Evolutionary conservation across 2,888 invertebrate genomes (phyloP).

Genomic region (Amitus sp.): DNA sequence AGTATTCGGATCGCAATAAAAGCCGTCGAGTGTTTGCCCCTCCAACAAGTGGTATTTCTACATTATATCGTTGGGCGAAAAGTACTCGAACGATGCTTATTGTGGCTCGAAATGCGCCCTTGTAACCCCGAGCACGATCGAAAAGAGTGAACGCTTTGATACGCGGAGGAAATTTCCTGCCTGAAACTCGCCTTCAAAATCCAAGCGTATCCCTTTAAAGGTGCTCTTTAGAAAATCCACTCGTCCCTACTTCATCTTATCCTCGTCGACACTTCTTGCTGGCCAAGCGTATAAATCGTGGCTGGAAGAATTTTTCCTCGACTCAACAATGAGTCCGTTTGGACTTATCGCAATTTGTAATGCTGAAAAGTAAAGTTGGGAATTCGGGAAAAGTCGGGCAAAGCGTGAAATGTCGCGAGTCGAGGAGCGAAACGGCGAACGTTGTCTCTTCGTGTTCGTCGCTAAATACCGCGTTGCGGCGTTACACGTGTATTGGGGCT

Average conservation of each 20-base stretch:
- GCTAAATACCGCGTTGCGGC: conserved; percentile 11
- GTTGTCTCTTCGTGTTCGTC: not conserved
- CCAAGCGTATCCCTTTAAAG: not conserved
- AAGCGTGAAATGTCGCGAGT: conserved; percentile 53
- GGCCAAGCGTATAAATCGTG: conserved; percentile 10
- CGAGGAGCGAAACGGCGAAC: conserved; percentile 22
- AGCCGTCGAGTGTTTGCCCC: conserved; percentile 31
- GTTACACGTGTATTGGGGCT: conserved; percentile 28
- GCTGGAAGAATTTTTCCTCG: conserved; percentile 17
- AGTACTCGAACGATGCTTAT: conserved; percentile 12
- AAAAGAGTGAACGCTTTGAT: not conserved
- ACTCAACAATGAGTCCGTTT: conserved; percentile 11
- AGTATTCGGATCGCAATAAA: conserved; percentile 29
- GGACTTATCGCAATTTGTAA: conserved; percentile 23
- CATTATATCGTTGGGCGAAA: conserved; percentile 26
- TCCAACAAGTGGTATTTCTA: conserved; percentile 27
- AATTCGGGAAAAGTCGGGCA: conserved; percentile 52
- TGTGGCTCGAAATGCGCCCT: conserved; percentile 14
- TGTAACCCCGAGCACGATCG: not conserved
- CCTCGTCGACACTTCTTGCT: not conserved
- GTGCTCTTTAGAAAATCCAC: not conserved
- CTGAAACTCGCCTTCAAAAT: too few relatives aligned
- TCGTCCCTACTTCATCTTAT: conserved; percentile 18
- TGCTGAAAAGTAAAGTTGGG: conserved; percentile 25
- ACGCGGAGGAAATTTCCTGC: too few relatives aligned